These are phyloP conservation scores for Bolborhynchus lineola DNA, from an alignment of 2,113 vertebrate genomes.

Conservation along the genomic window DNA sequence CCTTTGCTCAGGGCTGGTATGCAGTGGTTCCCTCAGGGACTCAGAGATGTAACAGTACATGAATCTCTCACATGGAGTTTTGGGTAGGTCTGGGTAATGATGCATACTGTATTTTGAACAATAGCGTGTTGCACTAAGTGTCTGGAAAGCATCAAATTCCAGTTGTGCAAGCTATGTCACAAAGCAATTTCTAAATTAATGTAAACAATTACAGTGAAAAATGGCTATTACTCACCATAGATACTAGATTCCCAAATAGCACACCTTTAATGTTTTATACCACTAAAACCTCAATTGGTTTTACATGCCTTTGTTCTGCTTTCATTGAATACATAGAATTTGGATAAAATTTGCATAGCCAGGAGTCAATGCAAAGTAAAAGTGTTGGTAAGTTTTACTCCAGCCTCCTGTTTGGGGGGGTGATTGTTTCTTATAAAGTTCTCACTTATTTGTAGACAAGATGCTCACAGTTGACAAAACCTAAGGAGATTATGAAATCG, in stretches of 20 bases:
- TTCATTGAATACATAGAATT: not conserved
- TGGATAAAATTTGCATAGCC: not conserved
- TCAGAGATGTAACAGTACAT: not conserved
- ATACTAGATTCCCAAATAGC: not conserved
- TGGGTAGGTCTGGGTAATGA: not conserved
- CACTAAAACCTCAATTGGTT: not conserved
- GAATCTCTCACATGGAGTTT: not conserved
- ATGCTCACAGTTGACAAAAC: not conserved
- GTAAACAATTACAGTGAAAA: not conserved
- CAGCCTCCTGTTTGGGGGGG: not conserved
- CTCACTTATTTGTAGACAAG: not conserved
- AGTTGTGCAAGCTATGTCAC: not conserved
- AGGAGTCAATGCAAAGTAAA: not conserved
- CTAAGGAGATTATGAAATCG: not conserved
- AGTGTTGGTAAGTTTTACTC: not conserved
- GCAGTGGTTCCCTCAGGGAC: rapidly evolving
- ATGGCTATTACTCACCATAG: not conserved
- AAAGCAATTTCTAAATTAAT: not conserved
- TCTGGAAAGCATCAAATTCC: not conserved
- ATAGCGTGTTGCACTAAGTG: not conserved
- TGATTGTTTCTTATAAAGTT: not conserved
- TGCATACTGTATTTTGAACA: not conserved
- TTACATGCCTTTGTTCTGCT: not conserved
- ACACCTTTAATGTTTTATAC: not conserved
- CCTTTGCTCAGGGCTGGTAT: not conserved